Conservation (phyloP, 1,140 invertebrate species). For the Drosophila rufa region DNA sequence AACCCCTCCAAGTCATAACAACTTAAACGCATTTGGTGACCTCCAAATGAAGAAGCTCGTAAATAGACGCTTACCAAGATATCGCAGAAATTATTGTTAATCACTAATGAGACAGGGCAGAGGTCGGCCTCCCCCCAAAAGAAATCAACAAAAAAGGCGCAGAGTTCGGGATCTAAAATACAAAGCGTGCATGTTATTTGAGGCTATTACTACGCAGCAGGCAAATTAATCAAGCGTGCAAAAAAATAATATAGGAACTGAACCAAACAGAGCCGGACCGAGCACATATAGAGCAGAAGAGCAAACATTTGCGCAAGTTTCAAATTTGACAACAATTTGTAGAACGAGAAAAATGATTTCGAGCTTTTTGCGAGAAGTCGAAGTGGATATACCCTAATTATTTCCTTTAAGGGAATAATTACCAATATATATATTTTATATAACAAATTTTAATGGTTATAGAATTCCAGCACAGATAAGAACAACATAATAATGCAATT, state of each 20-base stretch:
- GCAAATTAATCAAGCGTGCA: slow-evolving; percentile 80
- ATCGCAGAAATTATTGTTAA: slow-evolving; percentile 64
- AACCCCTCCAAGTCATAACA: slow-evolving; percentile 39
- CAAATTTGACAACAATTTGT: slow-evolving; percentile 66
- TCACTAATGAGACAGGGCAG: slow-evolving; percentile 68
- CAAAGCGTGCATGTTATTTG: slow-evolving; percentile 49
- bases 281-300: slow-evolving; percentile 22
- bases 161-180: slow-evolving; percentile 1
- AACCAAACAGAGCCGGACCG: slow-evolving; percentile 18
- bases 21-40: slow-evolving; percentile 73
- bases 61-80: slow-evolving; percentile 62
- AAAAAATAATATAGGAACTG: slow-evolving; percentile 50
- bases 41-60: slow-evolving; percentile 61
- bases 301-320: slow-evolving; percentile 63
- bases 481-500: neutral
- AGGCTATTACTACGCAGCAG: slow-evolving; percentile 71
- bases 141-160: neutral
- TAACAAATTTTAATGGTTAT: neutral
- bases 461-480: neutral
- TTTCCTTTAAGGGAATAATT: neutral
- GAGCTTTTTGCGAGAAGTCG: neutral
- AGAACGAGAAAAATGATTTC: slow-evolving; percentile 16
- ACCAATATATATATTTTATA: neutral
- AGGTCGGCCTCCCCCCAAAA: slow-evolving; percentile 13
- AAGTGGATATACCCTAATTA: slow-evolving; percentile 15